phyloP scores from a whole-genome alignment of 2,113 vertebrate species.

The Hippolais icterina region DNA sequence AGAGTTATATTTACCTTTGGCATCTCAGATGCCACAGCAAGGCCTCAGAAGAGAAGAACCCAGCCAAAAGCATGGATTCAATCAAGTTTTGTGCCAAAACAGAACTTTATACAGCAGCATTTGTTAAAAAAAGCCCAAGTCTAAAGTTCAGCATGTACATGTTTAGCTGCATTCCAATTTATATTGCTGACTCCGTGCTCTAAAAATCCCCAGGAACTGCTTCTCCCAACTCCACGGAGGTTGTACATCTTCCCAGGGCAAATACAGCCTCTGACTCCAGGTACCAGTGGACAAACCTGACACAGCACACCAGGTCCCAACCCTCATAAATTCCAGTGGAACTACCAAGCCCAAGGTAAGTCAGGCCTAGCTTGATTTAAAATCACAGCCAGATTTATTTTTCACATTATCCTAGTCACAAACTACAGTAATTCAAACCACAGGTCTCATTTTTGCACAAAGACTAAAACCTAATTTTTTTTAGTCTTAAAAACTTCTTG shows the following conservation, averaged over 20 bases:
- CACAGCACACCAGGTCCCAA: accelerated
- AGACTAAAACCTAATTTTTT: not conserved
- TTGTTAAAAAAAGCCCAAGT: not conserved
- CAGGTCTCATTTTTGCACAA: not conserved
- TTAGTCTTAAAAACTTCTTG: not conserved
- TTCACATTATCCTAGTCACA: not conserved
- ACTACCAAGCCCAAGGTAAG: not conserved
- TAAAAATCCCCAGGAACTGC: not conserved
- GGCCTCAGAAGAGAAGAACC: not conserved
- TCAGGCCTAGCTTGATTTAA: accelerated
- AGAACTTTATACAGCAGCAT: not conserved
- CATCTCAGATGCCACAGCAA: not conserved
- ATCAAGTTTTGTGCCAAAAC: not conserved
- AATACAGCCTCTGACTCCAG: not conserved
- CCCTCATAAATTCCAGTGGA: not conserved
- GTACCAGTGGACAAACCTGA: not conserved
- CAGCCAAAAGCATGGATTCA: not conserved
- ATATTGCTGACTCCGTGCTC: not conserved
- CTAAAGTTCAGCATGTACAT: not conserved
- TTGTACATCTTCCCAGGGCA: not conserved
- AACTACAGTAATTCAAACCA: not conserved
- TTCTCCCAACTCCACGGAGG: accelerated
- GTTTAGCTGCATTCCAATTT: not conserved
- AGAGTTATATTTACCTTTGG: not conserved
- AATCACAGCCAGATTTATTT: not conserved